Evolutionary conservation across 2,888 invertebrate species (phyloP).

Genomic region (Nephrotoma flavescens): DNA sequence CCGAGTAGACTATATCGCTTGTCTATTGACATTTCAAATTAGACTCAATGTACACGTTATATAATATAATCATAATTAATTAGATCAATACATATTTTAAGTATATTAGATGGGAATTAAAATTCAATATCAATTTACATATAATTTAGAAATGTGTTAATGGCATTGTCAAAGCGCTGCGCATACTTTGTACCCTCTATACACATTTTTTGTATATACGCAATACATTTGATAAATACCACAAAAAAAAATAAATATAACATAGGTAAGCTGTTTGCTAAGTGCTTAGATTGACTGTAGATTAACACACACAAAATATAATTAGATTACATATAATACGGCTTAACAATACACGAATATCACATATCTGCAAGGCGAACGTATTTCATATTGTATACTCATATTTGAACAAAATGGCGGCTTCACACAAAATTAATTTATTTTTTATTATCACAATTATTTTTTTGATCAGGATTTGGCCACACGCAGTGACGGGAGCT

Average conservation of each 20-base stretch:
- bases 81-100: background rate
- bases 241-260: background rate
- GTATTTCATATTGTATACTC: background rate
- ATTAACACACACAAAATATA: background rate
- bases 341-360: background rate
- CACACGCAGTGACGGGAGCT: too few relatives aligned
- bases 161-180: background rate
- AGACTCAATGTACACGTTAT: background rate
- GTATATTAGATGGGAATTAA: background rate
- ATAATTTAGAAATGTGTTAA: background rate
- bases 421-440: background rate
- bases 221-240: background rate
- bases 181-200: background rate
- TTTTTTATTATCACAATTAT: too few relatives aligned
- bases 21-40: background rate
- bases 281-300: background rate
- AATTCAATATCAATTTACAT: background rate
- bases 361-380: background rate
- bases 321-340: background rate
- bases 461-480: background rate
- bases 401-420: background rate
- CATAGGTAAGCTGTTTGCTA: background rate
- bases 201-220: background rate
- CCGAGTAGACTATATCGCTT: background rate
- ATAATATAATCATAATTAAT: background rate